Percentiles rank a stretch among this genome's conserved stretches.
These are phyloP conservation scores for Ovibos moschatus DNA, from an alignment of 2,113 vertebrate species.

Conservation along the genomic window DNA sequence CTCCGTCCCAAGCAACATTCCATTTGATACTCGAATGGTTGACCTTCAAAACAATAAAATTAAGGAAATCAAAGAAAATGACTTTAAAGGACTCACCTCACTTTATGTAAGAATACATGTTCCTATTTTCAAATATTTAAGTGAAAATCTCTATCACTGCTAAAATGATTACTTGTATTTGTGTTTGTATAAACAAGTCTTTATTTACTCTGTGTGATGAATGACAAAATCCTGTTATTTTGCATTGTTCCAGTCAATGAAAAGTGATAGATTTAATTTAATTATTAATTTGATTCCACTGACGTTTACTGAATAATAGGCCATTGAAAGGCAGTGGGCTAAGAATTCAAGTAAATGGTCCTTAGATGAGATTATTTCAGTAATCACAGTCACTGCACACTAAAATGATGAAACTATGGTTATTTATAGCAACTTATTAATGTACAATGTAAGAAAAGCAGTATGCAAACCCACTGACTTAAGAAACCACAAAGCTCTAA, in stretches of 20 bases:
- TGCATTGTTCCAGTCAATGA: background rate
- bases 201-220: background rate
- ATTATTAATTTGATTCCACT: slow-evolving; percentile 20
- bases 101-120: slow-evolving; percentile 87
- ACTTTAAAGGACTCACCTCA: slow-evolving; percentile 90
- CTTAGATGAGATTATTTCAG: background rate
- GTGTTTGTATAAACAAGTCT: background rate
- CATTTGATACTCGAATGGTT: slow-evolving; percentile 90
- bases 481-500: background rate
- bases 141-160: slow-evolving; percentile 4
- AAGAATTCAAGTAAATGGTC: background rate
- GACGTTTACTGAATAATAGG: background rate
- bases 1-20: slow-evolving; percentile 92
- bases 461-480: background rate
- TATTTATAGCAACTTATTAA: background rate
- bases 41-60: slow-evolving; percentile 99
- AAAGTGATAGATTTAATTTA: slow-evolving; percentile 20
- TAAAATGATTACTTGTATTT: slow-evolving; percentile 1
- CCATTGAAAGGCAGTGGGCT: background rate
- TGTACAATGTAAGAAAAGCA: background rate
- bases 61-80: slow-evolving; percentile 95
- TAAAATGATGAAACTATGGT: slow-evolving; percentile 15
- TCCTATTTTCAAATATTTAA: slow-evolving; percentile 46
- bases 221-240: background rate
- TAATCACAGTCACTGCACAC: background rate